Base-by-base conservation (phyloP, 1,140 invertebrate genomes). In the Acromyrmex echinatior region DNA sequence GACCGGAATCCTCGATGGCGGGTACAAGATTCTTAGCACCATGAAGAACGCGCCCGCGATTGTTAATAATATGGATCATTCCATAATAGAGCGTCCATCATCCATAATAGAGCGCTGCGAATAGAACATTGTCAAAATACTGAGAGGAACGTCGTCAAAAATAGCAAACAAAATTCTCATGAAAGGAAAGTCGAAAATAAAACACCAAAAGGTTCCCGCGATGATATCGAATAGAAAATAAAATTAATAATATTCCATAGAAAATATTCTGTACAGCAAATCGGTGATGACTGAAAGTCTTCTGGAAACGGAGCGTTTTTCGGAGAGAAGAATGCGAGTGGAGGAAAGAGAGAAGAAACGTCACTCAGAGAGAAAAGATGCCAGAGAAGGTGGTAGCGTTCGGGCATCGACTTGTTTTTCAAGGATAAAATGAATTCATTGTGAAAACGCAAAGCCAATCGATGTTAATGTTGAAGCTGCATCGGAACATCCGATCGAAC, bases 1-100 rank as follows among this genome's bases (percentile, higher is more conserved):
- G 91, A 86, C 66, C 86, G 85, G 82, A 90, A 93, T 92, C 84
- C 77, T 91, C 88, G 86, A 73, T 81, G 81, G 85, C 76, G 82
- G 58, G 81, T 66, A 39, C 68, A 35, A 77, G 39, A 56, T 53
- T 81, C 65, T 70, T 25, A 53, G 4, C 21, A 18, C 65, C 31
- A 53, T 28, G n/a, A 81, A 45, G 21, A 56, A 65, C n/a, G n/a
- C 63, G n/a, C 49, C 31, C 39, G 49, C 49, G 63, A 81, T 49
- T 63, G 39, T 28, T 63, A 81, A 81, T 81, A 81, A 81, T 81
- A 51, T 31, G 39, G 31, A 66, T 66, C 25, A 51, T 51, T 81
- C 31, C 49, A n/a, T 14, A 45, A 14, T 68, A 80, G 28, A 31
- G 45, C 49, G 0, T 35, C 31, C 31, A 35, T 35, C 31, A 6